phyloP scores from a whole-genome alignment of 2,797 vertebrate genomes.

The Botia almorhae region DNA sequence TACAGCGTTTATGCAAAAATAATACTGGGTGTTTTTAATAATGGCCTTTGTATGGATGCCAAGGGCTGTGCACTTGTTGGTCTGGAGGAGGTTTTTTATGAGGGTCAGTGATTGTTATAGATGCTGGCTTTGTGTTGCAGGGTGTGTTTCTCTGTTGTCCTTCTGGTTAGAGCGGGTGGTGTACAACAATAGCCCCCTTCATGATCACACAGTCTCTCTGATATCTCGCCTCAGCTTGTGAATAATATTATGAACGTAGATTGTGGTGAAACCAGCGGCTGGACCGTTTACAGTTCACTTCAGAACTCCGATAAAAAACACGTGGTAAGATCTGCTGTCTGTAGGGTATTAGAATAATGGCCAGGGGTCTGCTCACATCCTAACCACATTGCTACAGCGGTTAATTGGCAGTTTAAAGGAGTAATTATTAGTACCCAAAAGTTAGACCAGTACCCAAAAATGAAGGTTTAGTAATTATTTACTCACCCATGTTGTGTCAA shows the following conservation, averaged over 20 bases:
- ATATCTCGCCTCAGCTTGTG: conserved; percentile 70
- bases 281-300: conserved; percentile 4
- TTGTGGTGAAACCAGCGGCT: conserved; percentile 55
- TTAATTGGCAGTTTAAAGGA: too few species aligned
- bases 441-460: too few species aligned
- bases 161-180: conserved; percentile 45
- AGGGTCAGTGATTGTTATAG: conserved; percentile 44
- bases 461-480: too few species aligned
- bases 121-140: conserved; percentile 64
- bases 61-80: conserved; percentile 7
- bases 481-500: too few species aligned
- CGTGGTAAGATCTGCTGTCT: neutral
- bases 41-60: neutral
- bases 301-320: neutral
- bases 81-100: conserved; percentile 30
- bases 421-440: too few species aligned
- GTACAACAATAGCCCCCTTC: conserved; percentile 75
- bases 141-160: conserved; percentile 52
- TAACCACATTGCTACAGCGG: too few species aligned
- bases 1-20: conserved; percentile 26
- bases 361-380: too few species aligned
- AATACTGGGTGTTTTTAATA: conserved; percentile 19
- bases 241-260: conserved; percentile 76
- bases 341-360: neutral
- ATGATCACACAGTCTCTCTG: conserved; percentile 76